Base-by-base conservation (phyloP, 2,888 invertebrate species). In the Nineta flava region DNA sequence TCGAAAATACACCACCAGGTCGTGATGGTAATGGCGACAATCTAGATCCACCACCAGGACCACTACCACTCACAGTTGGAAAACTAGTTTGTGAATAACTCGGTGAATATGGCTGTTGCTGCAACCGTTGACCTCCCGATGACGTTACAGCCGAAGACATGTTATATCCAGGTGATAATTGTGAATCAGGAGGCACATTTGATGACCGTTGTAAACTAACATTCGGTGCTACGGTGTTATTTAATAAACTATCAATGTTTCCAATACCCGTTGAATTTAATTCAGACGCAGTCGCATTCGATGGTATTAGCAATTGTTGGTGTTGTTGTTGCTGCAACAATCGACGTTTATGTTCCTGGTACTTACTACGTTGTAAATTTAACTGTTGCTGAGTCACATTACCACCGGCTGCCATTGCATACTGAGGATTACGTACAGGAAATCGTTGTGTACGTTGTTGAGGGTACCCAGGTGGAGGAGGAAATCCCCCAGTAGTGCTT, bases 171-270 rank as follows among this genome's bases (percentile, higher is more conserved):
- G 82, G 81, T 58, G 82, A 83, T 54, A 81, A 70, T 46, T 74
- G 73, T 54, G 74, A 72, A 52, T 75, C 71, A 12, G 73, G 73
- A 12, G 73, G 73, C 57, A 74, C 66, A 55, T 66, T 68, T 57
- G 79, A 75, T 40, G 79, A 77, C 53, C 82, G 73, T 65, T 87
- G 84, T 55, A 93, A 73, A 53, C 92, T 81, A 49, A 94, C 93
- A 67, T 94, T 94, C 48, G 88, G 88, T 50, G 91, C 88, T 54
- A 88, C 87, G 46, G 83, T 83, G 59, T 84, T 84, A 63, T 85
- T 87, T 60, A 92, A 75, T 57, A 94, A 74, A 53, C 84, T 87
- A 62, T 83, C 87, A 59, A 93, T 87, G 60, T 86, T 90, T 55
- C 75, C 75, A 56, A 77, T 68, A 48, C 68, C 69, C 26, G 26